Percentiles rank a stretch among this genome's conserved stretches.
Evolutionary conservation across 2,113 vertebrate species (phyloP).

Genomic region (Sarotherodon lohbergeri): DNA sequence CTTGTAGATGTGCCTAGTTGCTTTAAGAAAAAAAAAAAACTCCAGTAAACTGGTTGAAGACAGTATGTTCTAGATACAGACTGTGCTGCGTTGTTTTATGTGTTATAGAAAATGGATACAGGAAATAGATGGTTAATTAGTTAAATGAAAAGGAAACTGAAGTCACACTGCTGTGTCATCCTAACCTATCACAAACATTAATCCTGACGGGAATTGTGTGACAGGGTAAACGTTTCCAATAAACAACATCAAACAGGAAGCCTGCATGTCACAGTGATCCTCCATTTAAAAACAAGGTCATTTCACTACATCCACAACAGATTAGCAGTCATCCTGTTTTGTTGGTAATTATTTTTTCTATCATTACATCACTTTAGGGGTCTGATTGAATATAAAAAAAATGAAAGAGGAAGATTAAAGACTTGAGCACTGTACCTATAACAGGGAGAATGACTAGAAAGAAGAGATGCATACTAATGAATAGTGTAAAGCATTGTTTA

Average conservation of each 20-base stretch:
- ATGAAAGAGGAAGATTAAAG: not conserved
- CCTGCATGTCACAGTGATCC: conserved; percentile 2
- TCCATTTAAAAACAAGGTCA: not conserved
- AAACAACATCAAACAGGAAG: not conserved
- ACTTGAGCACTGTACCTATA: not conserved
- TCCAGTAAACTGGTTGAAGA: not conserved
- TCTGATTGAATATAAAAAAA: not conserved
- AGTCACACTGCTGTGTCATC: not conserved
- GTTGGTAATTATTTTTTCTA: not conserved
- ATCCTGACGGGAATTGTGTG: not conserved
- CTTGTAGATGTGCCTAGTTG: rapidly evolving
- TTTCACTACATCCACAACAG: not conserved
- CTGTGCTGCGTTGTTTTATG: rapidly evolving
- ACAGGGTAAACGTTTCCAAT: not conserved
- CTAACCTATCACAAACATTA: not conserved
- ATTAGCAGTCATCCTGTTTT: not conserved
- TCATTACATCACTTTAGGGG: not conserved
- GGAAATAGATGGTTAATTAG: not conserved
- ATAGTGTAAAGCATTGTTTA: not conserved
- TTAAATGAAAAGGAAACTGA: not conserved
- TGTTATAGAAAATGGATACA: not conserved
- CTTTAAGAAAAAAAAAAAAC: not conserved
- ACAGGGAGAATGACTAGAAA: not conserved
- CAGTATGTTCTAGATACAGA: not conserved
- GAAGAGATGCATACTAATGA: not conserved